phyloP scores from a whole-genome alignment of 1,140 invertebrate species.

The Copidosoma floridanum region DNA sequence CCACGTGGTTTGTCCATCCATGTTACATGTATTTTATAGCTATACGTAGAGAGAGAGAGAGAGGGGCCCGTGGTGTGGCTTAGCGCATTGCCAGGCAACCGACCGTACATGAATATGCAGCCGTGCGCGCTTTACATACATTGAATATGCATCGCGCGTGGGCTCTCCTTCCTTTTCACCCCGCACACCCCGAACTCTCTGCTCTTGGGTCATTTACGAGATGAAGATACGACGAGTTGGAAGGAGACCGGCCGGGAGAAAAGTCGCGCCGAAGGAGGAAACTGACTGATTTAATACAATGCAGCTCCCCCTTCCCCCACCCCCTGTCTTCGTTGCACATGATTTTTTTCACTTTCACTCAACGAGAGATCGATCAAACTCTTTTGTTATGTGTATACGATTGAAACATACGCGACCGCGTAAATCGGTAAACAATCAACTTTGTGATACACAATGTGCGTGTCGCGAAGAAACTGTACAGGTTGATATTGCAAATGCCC shows the following conservation, averaged over 20 bases:
- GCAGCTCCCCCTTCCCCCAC: slow-evolving; percentile 32
- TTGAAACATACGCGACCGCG: too few species aligned
- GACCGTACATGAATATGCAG: slow-evolving; percentile 54
- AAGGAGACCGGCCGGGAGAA: neutral
- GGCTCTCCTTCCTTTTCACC: slow-evolving; percentile 51
- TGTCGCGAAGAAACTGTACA: too few species aligned
- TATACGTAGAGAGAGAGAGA: neutral
- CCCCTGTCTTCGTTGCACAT: too few species aligned
- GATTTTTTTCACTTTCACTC: too few species aligned
- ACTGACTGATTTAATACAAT: slow-evolving; percentile 48
- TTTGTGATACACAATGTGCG: too few species aligned
- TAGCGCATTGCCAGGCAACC: slow-evolving; percentile 47
- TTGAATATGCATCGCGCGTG: slow-evolving; percentile 54
- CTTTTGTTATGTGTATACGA: too few species aligned
- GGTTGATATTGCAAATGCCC: too few species aligned
- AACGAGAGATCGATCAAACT: too few species aligned
- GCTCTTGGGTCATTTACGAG: slow-evolving; percentile 56
- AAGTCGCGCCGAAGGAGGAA: slow-evolving; percentile 9
- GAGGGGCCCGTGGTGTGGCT: slow-evolving; percentile 29
- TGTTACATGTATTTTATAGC: neutral
- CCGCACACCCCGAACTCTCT: too few species aligned
- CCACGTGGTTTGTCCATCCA: too few species aligned
- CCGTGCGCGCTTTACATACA: slow-evolving; percentile 47
- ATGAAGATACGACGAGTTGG: slow-evolving; percentile 44
- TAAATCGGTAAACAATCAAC: too few species aligned